Evolutionary conservation across 1,140 invertebrate genomes (phyloP), one percentile per base, ranked within the genome.

Genomic region (Nixonia krombeini): DNA sequence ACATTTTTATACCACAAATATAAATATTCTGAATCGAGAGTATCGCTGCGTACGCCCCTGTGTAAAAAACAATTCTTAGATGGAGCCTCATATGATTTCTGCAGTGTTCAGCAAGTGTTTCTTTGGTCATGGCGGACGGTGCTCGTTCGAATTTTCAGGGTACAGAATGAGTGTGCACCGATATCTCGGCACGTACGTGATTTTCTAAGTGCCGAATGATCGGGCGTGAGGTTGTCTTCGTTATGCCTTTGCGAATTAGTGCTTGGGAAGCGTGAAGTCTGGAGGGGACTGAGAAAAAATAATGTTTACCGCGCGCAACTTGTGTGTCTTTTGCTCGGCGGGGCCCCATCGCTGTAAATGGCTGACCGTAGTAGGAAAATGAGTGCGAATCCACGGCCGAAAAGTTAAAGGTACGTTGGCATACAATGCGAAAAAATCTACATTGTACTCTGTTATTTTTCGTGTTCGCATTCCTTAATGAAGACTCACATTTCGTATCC

Each of bases 91-190:
- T 17, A 23, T 50, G 63, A 76, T 26, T 50, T 55, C 33, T 57
- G 72, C 63, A 70, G 71, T 72, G 17, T 21, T 55, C 55, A 70
- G 72, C 75, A 74, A 76, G 74, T 76, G 75, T 79, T 78, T 77
- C 56, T 61, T 65, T 59, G 66, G 70, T 75, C 56, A 79, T 79
- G 79, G 78, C 73, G 70, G 72, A 75, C 66, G 66, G 62, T 66
- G 61, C 33, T 66, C 56, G 71, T 79, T 73, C 64, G 70, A 76
- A 78, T 74, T 78, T 68, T 49, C 63, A 65, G 50, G 58, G 64
- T 57, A 70, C 67, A 67, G 64, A 75, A 80, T 72, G 79, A 73
- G 69, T 66, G 64, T 76, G 58, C 70, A 52, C 61, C 70, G 64
- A 71, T 23, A 45, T 58, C 37, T 53, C 52, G 44, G 38, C 63